A percentile compares a stretch with the other conserved stretches of the same genome.
These are phyloP conservation scores for Scaptomyza polygonia DNA, from an alignment of 2,888 invertebrate genomes.

Conservation along the genomic window DNA sequence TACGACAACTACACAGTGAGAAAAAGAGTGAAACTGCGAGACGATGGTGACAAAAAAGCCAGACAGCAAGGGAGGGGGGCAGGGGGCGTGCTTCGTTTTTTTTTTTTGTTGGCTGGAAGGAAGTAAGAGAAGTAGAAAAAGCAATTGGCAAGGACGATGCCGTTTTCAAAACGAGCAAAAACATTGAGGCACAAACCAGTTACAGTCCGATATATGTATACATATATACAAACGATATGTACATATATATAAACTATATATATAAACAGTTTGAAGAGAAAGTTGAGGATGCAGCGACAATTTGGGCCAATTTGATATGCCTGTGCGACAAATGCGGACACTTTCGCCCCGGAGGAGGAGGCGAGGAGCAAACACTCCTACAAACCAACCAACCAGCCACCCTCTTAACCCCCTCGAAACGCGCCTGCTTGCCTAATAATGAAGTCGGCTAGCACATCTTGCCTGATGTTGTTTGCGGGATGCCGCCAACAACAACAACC, in stretches of 20 bases:
- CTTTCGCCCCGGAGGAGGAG: constrained; percentile 26
- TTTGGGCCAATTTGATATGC: constrained; percentile 31
- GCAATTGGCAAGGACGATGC: constrained; percentile 61
- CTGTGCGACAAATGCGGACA: constrained; percentile 43
- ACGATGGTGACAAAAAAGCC: constrained; percentile 59
- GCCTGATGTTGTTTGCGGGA: constrained; percentile 58
- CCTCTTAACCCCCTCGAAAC: too few relatives aligned
- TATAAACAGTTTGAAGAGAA: constrained; percentile 9
- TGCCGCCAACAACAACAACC: constrained; percentile 26
- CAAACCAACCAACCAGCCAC: too few relatives aligned
- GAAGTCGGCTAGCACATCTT: constrained; percentile 75
- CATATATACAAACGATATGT: not conserved
- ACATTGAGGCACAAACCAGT: constrained; percentile 33
- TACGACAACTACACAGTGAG: not conserved
- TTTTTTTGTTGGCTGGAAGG: not conserved
- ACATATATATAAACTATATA: constrained; percentile 9
- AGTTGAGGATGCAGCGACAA: constrained; percentile 3
- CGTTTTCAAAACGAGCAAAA: constrained; percentile 51
- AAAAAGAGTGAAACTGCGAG: constrained; percentile 77
- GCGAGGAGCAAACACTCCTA: not conserved
- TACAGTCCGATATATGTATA: not conserved
- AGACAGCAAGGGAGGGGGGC: constrained; percentile 39
- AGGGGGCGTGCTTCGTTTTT: constrained; percentile 12
- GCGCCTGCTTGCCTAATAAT: constrained; percentile 55
- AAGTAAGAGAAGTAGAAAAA: not conserved